These are phyloP conservation scores for Nansenia antarctica DNA, from an alignment of 2,113 vertebrate genomes.

Conservation along the genomic window DNA sequence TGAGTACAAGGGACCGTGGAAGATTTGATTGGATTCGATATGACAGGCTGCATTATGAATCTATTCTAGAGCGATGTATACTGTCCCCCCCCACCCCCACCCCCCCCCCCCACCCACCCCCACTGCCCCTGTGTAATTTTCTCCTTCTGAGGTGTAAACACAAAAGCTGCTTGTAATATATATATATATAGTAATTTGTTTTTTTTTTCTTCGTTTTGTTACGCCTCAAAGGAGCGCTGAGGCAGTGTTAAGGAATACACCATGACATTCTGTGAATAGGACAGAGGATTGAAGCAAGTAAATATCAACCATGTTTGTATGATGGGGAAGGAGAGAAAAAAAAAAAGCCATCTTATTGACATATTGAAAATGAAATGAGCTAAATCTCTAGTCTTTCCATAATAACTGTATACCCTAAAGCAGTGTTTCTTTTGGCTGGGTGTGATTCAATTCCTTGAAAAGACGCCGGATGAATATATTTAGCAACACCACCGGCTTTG, in stretches of 20 bases:
- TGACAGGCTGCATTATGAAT: conserved; percentile 18
- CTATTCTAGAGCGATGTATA: conserved; percentile 17
- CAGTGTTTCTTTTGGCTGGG: background rate
- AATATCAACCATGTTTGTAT: background rate
- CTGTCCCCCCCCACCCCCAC: no score
- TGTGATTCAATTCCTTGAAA: conserved; percentile 19
- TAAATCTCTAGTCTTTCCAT: conserved; percentile 11
- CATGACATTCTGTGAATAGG: background rate
- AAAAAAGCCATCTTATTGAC: conserved; percentile 13
- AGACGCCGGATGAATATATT: conserved; percentile 25
- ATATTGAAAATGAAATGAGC: conserved; percentile 28
- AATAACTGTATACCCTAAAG: conserved; percentile 21
- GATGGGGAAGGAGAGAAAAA: conserved; percentile 15
- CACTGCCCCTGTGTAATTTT: background rate
- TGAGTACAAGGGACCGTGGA: background rate
- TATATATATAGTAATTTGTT: no score
- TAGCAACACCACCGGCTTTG: conserved; percentile 24
- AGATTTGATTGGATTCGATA: background rate
- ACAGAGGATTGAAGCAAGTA: background rate
- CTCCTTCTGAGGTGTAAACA: background rate
- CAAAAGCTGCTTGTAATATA: background rate
- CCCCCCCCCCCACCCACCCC: no score
- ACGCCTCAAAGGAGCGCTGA: background rate
- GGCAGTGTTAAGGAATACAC: background rate
- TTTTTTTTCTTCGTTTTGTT: no score